These are phyloP conservation scores for Parasteatoda tepidariorum DNA, from an alignment of 1,140 invertebrate species.

Conservation along the genomic window DNA sequence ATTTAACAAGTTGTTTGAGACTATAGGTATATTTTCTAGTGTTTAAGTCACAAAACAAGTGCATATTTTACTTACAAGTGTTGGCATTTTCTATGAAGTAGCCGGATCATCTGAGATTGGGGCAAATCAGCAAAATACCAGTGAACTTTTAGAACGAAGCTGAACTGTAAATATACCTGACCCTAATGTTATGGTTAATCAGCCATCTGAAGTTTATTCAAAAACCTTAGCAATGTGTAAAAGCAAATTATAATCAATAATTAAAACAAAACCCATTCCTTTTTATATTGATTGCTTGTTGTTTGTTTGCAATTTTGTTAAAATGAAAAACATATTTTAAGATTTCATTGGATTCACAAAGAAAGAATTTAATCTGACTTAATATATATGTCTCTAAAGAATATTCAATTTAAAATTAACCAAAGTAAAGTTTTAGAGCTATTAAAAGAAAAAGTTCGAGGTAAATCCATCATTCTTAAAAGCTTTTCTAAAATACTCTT, in stretches of 20 bases:
- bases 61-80: slow-evolving; percentile 57
- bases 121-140: slow-evolving; percentile 56
- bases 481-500: too few relatives aligned
- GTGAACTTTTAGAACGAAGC: slow-evolving; percentile 50
- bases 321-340: background rate
- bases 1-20: too few relatives aligned
- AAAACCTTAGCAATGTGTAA: slow-evolving; percentile 35
- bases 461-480: too few relatives aligned
- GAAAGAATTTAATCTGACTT: too few relatives aligned
- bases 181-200: slow-evolving; percentile 57
- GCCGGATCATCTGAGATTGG: slow-evolving; percentile 48
- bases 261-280: slow-evolving; percentile 22
- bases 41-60: slow-evolving; percentile 30
- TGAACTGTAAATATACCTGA: slow-evolving; percentile 60
- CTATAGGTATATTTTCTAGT: too few relatives aligned
- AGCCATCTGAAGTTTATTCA: slow-evolving; percentile 53
- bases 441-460: too few relatives aligned
- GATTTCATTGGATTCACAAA: background rate
- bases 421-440: too few relatives aligned
- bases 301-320: background rate
- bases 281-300: slow-evolving; percentile 6
- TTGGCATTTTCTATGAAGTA: slow-evolving; percentile 23
- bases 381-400: too few relatives aligned
- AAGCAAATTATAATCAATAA: slow-evolving; percentile 50
- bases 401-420: too few relatives aligned